Evolutionary conservation across 53 echinoderm and acorn worm species (phyloP).

Genomic region (Glandiceps talaboti): DNA sequence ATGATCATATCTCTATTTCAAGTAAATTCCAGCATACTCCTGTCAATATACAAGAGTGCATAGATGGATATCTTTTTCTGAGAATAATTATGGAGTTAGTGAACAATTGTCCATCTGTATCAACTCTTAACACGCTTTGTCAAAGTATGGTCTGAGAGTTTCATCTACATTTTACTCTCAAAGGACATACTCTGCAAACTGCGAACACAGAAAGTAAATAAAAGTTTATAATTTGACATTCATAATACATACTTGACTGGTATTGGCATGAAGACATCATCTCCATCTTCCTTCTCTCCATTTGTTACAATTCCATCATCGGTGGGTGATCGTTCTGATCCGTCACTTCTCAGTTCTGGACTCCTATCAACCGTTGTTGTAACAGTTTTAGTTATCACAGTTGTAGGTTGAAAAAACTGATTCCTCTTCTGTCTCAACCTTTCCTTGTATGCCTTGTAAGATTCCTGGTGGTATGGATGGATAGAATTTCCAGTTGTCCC

Average conservation of each 20-base stretch:
- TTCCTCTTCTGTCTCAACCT: neutral
- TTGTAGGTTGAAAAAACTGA: neutral
- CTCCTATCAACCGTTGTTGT: neutral
- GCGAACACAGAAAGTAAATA: no score
- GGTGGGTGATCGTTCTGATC: neutral
- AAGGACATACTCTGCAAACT: no score
- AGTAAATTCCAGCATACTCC: no score
- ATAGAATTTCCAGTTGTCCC: slow-evolving; percentile 22
- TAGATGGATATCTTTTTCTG: no score
- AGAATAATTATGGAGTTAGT: no score
- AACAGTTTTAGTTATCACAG: neutral
- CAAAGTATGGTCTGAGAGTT: no score
- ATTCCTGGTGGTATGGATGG: slow-evolving; percentile 44
- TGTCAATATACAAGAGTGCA: no score
- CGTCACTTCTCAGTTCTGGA: neutral
- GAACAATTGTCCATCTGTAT: no score
- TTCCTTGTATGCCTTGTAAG: slow-evolving; percentile 68
- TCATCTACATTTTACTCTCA: no score
- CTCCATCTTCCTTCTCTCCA: neutral
- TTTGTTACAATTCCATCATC: neutral
- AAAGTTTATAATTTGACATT: no score
- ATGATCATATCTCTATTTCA: no score
- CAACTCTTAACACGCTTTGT: no score
- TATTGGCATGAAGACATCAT: neutral
- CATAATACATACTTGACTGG: neutral